Evolutionary conservation across 2,113 vertebrate species (phyloP), one percentile per base, ranked within the genome.

Genomic region (Tylochromis polylepis): DNA sequence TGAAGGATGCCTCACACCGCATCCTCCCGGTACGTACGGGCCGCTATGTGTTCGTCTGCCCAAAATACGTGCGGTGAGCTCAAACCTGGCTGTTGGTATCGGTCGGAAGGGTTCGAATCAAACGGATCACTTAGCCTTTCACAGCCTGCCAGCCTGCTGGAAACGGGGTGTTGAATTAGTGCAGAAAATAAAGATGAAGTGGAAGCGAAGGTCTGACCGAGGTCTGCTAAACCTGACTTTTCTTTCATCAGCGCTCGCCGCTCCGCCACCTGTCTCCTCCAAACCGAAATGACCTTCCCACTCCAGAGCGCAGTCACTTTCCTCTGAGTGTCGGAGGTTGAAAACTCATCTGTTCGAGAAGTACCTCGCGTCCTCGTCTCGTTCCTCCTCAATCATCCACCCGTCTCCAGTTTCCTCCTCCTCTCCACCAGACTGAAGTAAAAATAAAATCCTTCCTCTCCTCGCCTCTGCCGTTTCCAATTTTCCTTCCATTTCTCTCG

Each of bases 311-410:
- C 80, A 67, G 87, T 79, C 49, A 49, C 85, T 86, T 43, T 85
- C 84, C 81, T 86, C 83, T 36, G 79, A 85, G 85, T 87, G 80
- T 87, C 15, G 15, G 77, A 70, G 82, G 79, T 82, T 90, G 83
- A 84, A 89, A 90, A 90, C 59, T 79, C 81, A 90, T 90, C 86
- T 91, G 79, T 34, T 85, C 3, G 22, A 90, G 88, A 83, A 87
- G 86, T 88, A 49, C 82, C 90, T 85, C 56, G 15, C 57, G 53
- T 87, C 86, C 57, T 82, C 78, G 18, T 34, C 79, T 43, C 31
- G 81, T 41, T 85, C 84, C 91, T 85, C 85, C 81, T 90, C 89
- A 82, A 53, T 91, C 87, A 85, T 87, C 55, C 81, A 18, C 81
- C 81, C 83, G 16, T 82, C 79, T 85, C 83, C 56, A 20, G 86